These are phyloP conservation scores for Dascillus cervinus DNA, from an alignment of 2,888 invertebrate species.

Conservation along the genomic window DNA sequence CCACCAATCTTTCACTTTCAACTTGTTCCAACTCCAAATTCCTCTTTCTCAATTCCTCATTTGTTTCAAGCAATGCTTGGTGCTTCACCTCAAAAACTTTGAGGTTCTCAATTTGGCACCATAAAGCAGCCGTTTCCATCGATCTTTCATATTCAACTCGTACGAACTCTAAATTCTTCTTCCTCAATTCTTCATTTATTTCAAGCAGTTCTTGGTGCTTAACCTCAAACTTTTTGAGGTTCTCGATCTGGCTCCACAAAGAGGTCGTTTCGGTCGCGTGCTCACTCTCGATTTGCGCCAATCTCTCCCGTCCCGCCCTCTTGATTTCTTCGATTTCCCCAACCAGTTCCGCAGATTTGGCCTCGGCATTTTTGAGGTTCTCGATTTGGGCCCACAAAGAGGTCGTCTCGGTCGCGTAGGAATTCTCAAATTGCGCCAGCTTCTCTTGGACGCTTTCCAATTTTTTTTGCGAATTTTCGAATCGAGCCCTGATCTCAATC, in stretches of 20 bases:
- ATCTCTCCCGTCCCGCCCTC: not conserved
- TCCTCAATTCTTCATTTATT: not conserved
- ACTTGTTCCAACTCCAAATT: slow-evolving; percentile 15
- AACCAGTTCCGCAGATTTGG: too few species aligned
- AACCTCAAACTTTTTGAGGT: slow-evolving; percentile 1
- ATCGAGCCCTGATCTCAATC: too few species aligned
- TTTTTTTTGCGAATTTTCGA: too few species aligned
- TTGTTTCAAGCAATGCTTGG: too few species aligned
- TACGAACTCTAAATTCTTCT: slow-evolving; percentile 12
- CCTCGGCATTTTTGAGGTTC: not conserved
- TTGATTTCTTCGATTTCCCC: not conserved
- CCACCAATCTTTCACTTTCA: not conserved
- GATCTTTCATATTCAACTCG: too few species aligned
- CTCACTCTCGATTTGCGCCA: slow-evolving; percentile 15
- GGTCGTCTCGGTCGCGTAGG: too few species aligned
- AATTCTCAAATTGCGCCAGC: too few species aligned
- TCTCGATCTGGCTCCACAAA: not conserved
- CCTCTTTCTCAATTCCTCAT: not conserved
- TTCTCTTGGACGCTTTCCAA: too few species aligned
- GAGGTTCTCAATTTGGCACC: not conserved
- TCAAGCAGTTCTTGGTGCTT: too few species aligned
- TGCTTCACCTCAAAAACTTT: too few species aligned
- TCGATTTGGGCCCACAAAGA: not conserved
- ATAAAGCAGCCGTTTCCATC: not conserved
- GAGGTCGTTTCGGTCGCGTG: not conserved